Conservation (phyloP, 2,888 invertebrate genomes). For the Drosophila siamana region DNA sequence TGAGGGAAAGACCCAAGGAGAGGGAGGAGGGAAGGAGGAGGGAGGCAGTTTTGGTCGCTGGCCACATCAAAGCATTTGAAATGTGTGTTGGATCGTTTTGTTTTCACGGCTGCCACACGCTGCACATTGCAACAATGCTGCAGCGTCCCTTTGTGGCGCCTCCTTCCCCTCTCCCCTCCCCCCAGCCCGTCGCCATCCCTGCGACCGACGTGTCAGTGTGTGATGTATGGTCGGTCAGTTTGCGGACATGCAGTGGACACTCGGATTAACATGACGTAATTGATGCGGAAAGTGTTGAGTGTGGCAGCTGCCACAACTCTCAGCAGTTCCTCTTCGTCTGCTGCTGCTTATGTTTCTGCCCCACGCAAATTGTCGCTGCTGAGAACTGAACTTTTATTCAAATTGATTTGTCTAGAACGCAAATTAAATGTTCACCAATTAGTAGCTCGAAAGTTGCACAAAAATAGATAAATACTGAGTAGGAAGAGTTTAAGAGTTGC, state of each 20-base stretch:
- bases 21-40: not conserved
- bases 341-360: too few species aligned
- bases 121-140: constrained; percentile 73
- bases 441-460: not conserved
- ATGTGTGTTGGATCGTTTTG: constrained; percentile 60
- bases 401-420: constrained; percentile 52
- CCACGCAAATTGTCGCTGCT: constrained; percentile 8
- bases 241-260: constrained; percentile 84
- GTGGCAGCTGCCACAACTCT: constrained; percentile 69
- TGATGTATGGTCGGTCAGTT: constrained; percentile 84
- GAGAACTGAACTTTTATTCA: constrained; percentile 42
- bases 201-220: constrained; percentile 49
- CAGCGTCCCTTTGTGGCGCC: constrained; percentile 17
- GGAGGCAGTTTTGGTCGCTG: not conserved
- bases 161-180: not conserved
- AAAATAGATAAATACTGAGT: too few species aligned
- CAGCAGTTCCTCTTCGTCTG: not conserved
- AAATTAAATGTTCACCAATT: not conserved
- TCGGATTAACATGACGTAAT: constrained; percentile 82
- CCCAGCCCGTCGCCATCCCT: too few species aligned
- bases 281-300: constrained; percentile 82
- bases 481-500: too few species aligned
- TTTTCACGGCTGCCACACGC: constrained; percentile 57
- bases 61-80: constrained; percentile 77
- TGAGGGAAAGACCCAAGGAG: too few species aligned